These are phyloP conservation scores for Tenthredo distinguenda DNA, from an alignment of 2,888 invertebrate genomes.

Conservation along the genomic window DNA sequence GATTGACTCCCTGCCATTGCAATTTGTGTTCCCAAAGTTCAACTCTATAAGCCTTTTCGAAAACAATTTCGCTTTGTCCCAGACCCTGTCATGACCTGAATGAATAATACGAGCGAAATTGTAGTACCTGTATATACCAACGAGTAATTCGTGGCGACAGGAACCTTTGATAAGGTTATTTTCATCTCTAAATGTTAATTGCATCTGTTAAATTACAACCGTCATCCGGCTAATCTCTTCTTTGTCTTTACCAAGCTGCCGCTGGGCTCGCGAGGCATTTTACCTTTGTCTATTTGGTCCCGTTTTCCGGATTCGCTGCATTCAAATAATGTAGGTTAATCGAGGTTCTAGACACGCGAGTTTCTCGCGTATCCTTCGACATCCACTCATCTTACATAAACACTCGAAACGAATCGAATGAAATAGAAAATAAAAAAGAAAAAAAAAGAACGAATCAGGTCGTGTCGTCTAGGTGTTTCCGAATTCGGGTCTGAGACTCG, in stretches of 20 bases:
- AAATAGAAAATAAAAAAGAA: neutral
- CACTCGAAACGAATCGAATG: neutral
- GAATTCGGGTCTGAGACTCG: neutral
- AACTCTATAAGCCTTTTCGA: neutral
- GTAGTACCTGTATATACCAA: neutral
- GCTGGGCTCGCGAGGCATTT: slow-evolving; percentile 19
- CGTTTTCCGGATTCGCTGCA: slow-evolving; percentile 29
- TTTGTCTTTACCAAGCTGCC: slow-evolving; percentile 34
- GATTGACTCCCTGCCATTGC: slow-evolving; percentile 7
- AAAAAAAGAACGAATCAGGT: neutral
- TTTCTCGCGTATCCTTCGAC: neutral
- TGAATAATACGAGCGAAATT: slow-evolving; percentile 35
- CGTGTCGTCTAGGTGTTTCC: neutral
- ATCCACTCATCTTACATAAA: neutral
- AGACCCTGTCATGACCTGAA: slow-evolving; percentile 15
- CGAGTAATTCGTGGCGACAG: slow-evolving; percentile 40
- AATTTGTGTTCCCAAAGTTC: slow-evolving; percentile 5
- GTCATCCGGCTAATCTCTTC: slow-evolving; percentile 43
- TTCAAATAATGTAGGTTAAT: slow-evolving; percentile 35
- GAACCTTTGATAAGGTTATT: slow-evolving; percentile 32
- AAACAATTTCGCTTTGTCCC: slow-evolving; percentile 24
- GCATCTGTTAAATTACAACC: slow-evolving; percentile 31
- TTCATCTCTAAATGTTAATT: slow-evolving; percentile 43
- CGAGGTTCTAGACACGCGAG: neutral
- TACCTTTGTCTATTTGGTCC: slow-evolving; percentile 32